Percentiles rank a stretch among this genome's conserved stretches.
These are phyloP conservation scores for Misgurnus mizolepis DNA, from an alignment of 2,113 vertebrate species.

Conservation along the genomic window DNA sequence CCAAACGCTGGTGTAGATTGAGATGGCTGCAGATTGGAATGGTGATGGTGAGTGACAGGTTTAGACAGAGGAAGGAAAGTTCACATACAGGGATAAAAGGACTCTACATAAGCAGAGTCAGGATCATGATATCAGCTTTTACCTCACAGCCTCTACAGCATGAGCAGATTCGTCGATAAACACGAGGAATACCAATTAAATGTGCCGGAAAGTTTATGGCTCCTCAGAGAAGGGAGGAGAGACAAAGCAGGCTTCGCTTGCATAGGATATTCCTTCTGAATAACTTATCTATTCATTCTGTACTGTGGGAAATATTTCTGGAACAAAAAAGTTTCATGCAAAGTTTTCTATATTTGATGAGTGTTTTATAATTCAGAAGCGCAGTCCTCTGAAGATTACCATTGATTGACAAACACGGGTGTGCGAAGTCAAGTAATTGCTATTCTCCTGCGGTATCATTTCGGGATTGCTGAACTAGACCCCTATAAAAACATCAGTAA, in stretches of 20 bases:
- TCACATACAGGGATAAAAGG: conserved; percentile 39
- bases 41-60: conserved; percentile 53
- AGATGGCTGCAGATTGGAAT: conserved; percentile 35
- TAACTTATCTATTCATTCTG: conserved; percentile 23
- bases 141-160: conserved; percentile 15
- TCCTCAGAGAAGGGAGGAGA: conserved; percentile 20
- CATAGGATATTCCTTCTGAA: conserved; percentile 12
- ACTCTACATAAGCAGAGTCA: conserved; percentile 35
- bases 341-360: conserved; percentile 34
- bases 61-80: conserved; percentile 38
- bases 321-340: conserved; percentile 27
- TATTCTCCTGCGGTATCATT: conserved; percentile 22
- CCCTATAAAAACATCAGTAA: conserved; percentile 30
- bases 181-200: conserved; percentile 39
- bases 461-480: conserved; percentile 37
- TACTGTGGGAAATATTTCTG: conserved; percentile 30
- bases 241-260: conserved; percentile 35
- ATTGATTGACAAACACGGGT: conserved; percentile 31
- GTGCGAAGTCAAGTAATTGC: conserved; percentile 30
- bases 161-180: conserved; percentile 29
- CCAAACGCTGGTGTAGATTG: conserved; percentile 28
- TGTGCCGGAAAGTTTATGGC: conserved; percentile 29
- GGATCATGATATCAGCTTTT: conserved; percentile 24
- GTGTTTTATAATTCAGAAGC: conserved; percentile 29
- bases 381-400: conserved; percentile 10